These are phyloP conservation scores for Orthosia gracilis DNA, from an alignment of 2,888 invertebrate species.

Conservation along the genomic window DNA sequence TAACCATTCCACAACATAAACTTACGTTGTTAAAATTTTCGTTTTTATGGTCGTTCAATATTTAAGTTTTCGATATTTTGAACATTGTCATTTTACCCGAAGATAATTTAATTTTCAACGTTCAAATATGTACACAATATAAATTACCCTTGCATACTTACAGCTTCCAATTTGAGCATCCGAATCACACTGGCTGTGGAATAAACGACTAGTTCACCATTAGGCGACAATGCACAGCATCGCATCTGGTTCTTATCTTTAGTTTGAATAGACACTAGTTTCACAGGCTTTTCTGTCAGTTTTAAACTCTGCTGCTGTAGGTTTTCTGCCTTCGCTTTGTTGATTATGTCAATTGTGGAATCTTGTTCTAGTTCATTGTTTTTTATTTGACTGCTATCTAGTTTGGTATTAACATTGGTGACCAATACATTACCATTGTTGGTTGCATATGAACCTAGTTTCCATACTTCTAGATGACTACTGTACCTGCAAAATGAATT, in stretches of 20 bases:
- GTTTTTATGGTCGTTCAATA: too few relatives aligned
- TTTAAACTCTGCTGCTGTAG: constrained; percentile 77
- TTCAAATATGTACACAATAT: too few relatives aligned
- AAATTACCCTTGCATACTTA: constrained; percentile 73
- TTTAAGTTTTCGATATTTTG: too few relatives aligned
- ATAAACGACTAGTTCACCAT: constrained; percentile 94
- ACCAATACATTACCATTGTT: constrained; percentile 90
- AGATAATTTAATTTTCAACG: too few relatives aligned
- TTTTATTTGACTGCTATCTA: constrained; percentile 60
- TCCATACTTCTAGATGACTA: constrained; percentile 90
- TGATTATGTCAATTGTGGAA: constrained; percentile 74
- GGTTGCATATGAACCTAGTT: constrained; percentile 87
- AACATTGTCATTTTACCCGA: too few relatives aligned
- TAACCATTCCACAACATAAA: too few relatives aligned
- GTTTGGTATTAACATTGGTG: constrained; percentile 79
- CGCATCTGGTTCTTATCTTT: constrained; percentile 93
- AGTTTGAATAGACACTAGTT: constrained; percentile 93
- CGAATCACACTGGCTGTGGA: constrained; percentile 93
- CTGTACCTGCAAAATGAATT: constrained; percentile 83
- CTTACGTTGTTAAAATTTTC: too few relatives aligned
- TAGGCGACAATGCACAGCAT: constrained; percentile 93
- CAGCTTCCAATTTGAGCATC: constrained; percentile 92
- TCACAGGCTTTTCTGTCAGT: constrained; percentile 91
- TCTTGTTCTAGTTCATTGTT: constrained; percentile 78
- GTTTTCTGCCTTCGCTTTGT: constrained; percentile 69